A percentile compares a stretch with the other conserved stretches of the same genome.
Conservation (phyloP, 1,140 invertebrate species). For the Bemisia tabaci region DNA sequence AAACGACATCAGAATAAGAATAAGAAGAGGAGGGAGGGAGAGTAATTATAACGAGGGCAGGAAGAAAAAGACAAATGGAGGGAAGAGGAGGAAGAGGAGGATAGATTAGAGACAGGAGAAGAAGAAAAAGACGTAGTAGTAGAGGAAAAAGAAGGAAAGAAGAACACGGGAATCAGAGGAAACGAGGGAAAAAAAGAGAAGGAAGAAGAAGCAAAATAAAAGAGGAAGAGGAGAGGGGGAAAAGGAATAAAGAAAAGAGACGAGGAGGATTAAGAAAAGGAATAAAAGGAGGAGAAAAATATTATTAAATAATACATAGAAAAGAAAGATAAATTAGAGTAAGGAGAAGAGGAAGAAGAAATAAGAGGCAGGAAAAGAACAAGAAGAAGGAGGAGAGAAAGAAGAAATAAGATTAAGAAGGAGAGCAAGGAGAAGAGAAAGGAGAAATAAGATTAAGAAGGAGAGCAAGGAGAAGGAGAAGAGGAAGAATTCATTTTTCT, state of each 20-base stretch:
- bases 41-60: too few relatives aligned
- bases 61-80: too few relatives aligned
- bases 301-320: too few relatives aligned
- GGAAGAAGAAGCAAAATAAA: neutral
- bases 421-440: neutral
- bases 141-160: neutral
- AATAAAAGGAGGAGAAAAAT: neutral
- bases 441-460: neutral
- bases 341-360: neutral
- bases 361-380: neutral
- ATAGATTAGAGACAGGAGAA: neutral
- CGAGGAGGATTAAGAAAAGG: neutral
- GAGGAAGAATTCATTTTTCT: neutral
- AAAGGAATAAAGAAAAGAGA: neutral
- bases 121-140: neutral
- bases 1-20: too few relatives aligned
- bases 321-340: neutral
- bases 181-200: neutral
- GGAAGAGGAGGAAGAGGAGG: too few relatives aligned
- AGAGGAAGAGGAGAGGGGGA: neutral
- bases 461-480: neutral
- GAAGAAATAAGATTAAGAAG: neutral
- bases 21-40: too few relatives aligned
- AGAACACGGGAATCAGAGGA: neutral
- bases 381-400: neutral